Conservation (phyloP, 1,140 invertebrate genomes). For the Hormaphis cornu region DNA sequence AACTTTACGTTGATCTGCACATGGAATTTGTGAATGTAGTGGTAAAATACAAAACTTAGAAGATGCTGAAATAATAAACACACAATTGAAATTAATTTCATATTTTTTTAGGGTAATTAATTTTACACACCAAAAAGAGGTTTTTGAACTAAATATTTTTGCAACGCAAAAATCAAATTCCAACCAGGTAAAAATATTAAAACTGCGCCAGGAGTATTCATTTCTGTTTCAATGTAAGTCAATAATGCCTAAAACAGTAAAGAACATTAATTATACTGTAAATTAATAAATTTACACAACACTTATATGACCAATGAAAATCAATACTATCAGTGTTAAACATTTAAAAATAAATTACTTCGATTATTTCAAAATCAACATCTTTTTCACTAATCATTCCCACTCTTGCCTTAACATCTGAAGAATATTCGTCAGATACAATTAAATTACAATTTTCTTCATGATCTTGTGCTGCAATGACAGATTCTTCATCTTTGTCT, state of each 20-base stretch:
- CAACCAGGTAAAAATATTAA: constrained; percentile 88
- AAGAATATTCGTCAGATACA: constrained; percentile 46
- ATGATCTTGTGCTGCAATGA: constrained; percentile 47
- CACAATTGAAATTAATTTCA: background rate
- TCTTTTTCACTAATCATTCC: constrained; percentile 74
- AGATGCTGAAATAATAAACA: constrained; percentile 24
- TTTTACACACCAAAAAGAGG: constrained; percentile 55
- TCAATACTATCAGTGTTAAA: background rate
- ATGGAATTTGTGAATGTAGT: constrained; percentile 79
- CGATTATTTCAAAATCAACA: constrained; percentile 84
- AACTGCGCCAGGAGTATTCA: constrained; percentile 70
- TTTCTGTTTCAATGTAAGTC: constrained; percentile 56
- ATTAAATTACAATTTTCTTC: constrained; percentile 74
- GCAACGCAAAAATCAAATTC: constrained; percentile 86
- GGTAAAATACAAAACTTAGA: constrained; percentile 63
- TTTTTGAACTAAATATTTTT: constrained; percentile 72
- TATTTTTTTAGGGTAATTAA: background rate
- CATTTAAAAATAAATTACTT: constrained; percentile 43
- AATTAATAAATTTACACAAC: background rate
- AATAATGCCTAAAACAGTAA: constrained; percentile 51
- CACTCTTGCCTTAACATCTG: constrained; percentile 61
- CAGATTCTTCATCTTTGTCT: constrained; percentile 53
- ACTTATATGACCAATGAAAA: background rate
- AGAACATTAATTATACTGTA: background rate
- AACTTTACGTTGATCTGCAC: constrained; percentile 80